A percentile compares a stretch with the other conserved stretches of the same genome.
Conservation (phyloP, 2,113 vertebrate species). For the Aegotheles bennettii region DNA sequence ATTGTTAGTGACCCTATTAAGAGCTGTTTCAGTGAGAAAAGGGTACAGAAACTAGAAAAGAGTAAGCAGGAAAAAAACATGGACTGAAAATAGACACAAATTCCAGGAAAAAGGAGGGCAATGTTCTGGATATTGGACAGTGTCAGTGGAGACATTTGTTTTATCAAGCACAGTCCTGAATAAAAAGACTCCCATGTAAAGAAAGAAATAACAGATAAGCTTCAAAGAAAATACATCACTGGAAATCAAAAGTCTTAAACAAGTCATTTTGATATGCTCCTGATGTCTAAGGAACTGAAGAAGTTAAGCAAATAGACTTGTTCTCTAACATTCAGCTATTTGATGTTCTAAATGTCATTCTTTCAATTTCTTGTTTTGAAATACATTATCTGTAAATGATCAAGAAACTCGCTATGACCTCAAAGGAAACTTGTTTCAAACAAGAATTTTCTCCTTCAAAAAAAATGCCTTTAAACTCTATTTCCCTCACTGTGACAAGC, state of each 20-base stretch:
- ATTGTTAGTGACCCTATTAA: constrained; percentile 31
- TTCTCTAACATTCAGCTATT: neutral
- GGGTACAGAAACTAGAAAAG: neutral
- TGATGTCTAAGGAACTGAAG: neutral
- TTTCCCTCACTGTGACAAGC: neutral
- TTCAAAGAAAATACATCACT: neutral
- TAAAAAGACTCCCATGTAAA: neutral
- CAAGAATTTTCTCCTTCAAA: neutral
- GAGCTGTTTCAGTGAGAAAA: neutral
- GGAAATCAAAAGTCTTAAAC: neutral
- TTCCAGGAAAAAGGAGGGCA: constrained; percentile 20
- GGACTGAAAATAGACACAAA: neutral
- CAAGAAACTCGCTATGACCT: neutral
- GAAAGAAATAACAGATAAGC: neutral
- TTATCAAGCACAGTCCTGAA: neutral
- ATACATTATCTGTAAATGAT: neutral
- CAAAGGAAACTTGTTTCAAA: neutral
- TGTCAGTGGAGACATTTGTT: neutral
- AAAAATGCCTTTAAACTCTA: neutral
- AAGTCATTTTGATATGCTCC: neutral
- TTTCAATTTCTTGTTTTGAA: neutral
- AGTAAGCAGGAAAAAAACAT: neutral
- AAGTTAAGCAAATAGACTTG: neutral
- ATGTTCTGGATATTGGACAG: neutral
- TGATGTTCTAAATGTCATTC: neutral